These are phyloP conservation scores for Bruchidius siliquastri DNA, from an alignment of 2,888 invertebrate genomes.

Conservation along the genomic window DNA sequence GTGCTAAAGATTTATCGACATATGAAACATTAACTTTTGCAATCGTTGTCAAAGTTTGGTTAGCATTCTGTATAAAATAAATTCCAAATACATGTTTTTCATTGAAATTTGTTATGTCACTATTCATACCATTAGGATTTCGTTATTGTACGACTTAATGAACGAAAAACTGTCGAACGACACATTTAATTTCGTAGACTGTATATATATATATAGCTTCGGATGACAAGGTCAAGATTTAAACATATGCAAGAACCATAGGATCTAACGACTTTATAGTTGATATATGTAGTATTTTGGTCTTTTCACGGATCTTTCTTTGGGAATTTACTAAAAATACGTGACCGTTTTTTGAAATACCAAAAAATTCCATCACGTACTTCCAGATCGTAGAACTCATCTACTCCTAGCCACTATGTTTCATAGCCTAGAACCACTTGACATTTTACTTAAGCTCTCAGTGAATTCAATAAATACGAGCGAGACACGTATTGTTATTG, in stretches of 20 bases:
- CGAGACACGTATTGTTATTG: no score
- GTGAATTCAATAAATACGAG: no score
- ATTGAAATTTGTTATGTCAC: no score
- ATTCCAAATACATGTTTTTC: no score
- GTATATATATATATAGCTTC: neutral
- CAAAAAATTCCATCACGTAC: neutral
- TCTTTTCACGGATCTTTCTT: neutral
- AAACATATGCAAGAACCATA: neutral
- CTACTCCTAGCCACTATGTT: neutral
- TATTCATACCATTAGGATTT: no score
- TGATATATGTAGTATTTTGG: neutral
- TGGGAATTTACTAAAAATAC: neutral
- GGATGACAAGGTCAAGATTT: neutral
- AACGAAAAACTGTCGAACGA: no score
- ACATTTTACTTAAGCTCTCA: no score
- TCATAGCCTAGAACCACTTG: neutral
- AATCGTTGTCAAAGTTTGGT: no score
- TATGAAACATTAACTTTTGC: no score
- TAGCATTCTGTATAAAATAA: no score
- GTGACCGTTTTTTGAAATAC: neutral
- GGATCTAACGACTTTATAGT: neutral
- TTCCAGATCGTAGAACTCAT: neutral
- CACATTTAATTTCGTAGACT: neutral
- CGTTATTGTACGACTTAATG: no score
- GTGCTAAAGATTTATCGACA: no score